Evolutionary conservation across 2,888 invertebrate genomes (phyloP), one percentile per base, ranked within the genome.

Genomic region (Campoplex nolae): DNA sequence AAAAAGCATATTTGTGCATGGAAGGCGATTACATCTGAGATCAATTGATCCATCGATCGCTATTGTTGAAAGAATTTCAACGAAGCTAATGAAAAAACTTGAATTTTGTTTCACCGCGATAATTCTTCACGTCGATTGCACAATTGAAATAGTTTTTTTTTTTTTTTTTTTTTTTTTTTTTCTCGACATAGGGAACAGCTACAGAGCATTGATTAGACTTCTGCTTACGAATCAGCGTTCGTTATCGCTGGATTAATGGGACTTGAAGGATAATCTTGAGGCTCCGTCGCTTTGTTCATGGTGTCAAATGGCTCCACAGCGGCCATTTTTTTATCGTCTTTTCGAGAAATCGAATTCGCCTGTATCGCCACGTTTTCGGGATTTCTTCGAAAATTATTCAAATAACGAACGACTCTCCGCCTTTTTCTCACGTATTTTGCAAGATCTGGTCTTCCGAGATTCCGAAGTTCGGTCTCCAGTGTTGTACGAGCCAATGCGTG

Each of bases 361-460:
- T 54, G 65, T 28, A 62, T 77, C 2, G 2, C 70, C 3, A 65
- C 45, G 13, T 83, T 84, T 76, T 79, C 32, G 4, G 79, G 75
- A 13, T 67, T 79, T 73, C 67, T 79, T n/a, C 67, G 56, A 13
- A 56, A 45, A 18, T 54, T 74, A 2, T 78, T 51, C 28, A 75
- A 65, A n/a, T 84, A 75, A 18, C 76, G 78, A 42, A 81, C 74
- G 11, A 83, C 18, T 71, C 88, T 84, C 56, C 79, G 86, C 83
- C 88, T 89, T 79, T 84, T 87, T 71, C 82, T 84, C 7, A 92
- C 70, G 67, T 90, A 90, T 78, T 88, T 91, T 1, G 89, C 90
- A 56, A 92, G 75, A 71, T 92, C 92, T 6, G 91, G 81, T 42
- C 92, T 89, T 6, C 91, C 90, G 42, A 92, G 68, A n/a, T 83